Evolutionary conservation across 2,797 vertebrate species (phyloP), one percentile per base, ranked within the genome.

Genomic region (Salarias fasciatus): DNA sequence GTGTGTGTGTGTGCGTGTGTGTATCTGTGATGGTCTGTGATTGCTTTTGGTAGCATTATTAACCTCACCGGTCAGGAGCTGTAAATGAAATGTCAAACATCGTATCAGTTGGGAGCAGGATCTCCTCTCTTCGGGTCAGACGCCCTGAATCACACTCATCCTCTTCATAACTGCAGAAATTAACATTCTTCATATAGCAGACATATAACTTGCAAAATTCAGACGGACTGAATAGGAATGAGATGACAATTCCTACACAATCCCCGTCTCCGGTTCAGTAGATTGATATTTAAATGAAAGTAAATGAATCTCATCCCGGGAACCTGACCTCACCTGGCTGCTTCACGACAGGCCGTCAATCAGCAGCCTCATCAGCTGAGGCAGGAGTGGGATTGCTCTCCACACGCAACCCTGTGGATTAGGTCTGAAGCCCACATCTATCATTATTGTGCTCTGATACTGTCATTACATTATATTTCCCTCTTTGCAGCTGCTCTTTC

Each of bases 81-180:
- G 83, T 84, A 89, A 90, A 88, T 91, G 75, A 91, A 86, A 88
- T 90, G 86, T 88, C 90, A 91, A 85, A 82, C 71, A 82, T 85
- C 74, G 84, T 87, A 88, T 89, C 84, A 77, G 75, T 84, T 86
- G 72, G 70, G 60, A 75, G 40, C 64, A 77, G 53, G 77, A 81
- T 63, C 67, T 77, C 72, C 58, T 62, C 59, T 69, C 15, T 45
- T 29, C 48, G 30, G 46, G 30, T 51, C 30, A 35, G 63, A 55
- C 68, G 60, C 42, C 36, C 29, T 11, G 46, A 59, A 69, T 70
- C 60, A 77, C 57, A 56, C n/a, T 9, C 37, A 8, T 24, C 36
- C 52, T 49, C 41, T 29, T 55, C 53, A 56, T 65, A 52, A 69
- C 77, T 57, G 66, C 60, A 50, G 24, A 72, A 69, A 88, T 83